These are phyloP conservation scores for Neoaliturus tenellus DNA, from an alignment of 2,888 invertebrate species.

Conservation along the genomic window DNA sequence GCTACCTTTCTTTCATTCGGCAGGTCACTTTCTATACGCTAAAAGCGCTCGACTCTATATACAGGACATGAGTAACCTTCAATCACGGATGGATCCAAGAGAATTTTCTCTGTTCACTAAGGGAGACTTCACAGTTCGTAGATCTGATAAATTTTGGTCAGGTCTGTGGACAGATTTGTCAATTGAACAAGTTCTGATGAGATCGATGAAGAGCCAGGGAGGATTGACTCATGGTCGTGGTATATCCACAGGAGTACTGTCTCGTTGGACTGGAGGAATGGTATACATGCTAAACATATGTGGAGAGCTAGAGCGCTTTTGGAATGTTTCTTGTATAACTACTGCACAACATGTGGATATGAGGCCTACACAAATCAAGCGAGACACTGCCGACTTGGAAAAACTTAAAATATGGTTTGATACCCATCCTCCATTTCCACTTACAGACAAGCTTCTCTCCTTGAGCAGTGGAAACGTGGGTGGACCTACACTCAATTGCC, in stretches of 20 bases:
- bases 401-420: too few species aligned
- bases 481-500: slow-evolving; percentile 67
- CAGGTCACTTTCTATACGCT: slow-evolving; percentile 66
- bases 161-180: slow-evolving; percentile 62
- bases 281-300: slow-evolving; percentile 36
- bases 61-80: slow-evolving; percentile 61
- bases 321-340: too few species aligned
- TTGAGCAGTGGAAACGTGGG: slow-evolving; percentile 68
- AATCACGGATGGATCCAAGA: slow-evolving; percentile 22
- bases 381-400: too few species aligned
- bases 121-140: slow-evolving; percentile 59
- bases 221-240: slow-evolving; percentile 65
- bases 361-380: too few species aligned
- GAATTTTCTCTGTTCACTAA: slow-evolving; percentile 51
- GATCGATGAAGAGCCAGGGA: slow-evolving; percentile 66
- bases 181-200: slow-evolving; percentile 69
- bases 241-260: slow-evolving; percentile 50
- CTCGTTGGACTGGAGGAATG: slow-evolving; percentile 54
- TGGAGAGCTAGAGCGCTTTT: too few species aligned
- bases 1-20: slow-evolving; percentile 62
- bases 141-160: slow-evolving; percentile 60
- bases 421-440: slow-evolving; percentile 61
- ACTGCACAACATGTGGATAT: too few species aligned
- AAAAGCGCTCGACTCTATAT: slow-evolving; percentile 64
- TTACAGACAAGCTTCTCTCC: slow-evolving; percentile 66